Evolutionary conservation across 2,888 invertebrate species (phyloP).

Genomic region (Helleia helle): DNA sequence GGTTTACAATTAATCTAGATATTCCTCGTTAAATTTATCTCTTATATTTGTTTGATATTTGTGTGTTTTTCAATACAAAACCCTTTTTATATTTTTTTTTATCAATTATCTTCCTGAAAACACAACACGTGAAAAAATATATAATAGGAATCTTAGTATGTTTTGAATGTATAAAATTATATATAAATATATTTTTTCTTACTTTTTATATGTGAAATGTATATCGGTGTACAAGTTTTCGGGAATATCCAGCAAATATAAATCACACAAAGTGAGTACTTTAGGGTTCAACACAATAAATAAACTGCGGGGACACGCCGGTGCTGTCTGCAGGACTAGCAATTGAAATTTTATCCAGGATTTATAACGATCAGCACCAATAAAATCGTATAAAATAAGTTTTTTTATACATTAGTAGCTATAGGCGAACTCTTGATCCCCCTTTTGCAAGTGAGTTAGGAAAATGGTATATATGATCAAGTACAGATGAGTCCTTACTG

Average conservation of each 20-base stretch:
- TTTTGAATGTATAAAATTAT: too few relatives aligned
- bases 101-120: too few relatives aligned
- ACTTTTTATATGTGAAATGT: slow-evolving; percentile 3
- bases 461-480: too few relatives aligned
- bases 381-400: too few relatives aligned
- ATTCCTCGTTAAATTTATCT: not conserved
- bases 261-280: slow-evolving; percentile 35
- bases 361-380: slow-evolving; percentile 57
- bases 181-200: slow-evolving; percentile 11
- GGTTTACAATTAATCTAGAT: slow-evolving; percentile 17
- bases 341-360: slow-evolving; percentile 70
- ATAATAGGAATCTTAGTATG: too few relatives aligned
- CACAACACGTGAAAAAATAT: too few relatives aligned
- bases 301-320: slow-evolving; percentile 54
- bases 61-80: not conserved
- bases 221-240: slow-evolving; percentile 2
- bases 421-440: too few relatives aligned
- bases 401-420: too few relatives aligned
- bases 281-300: slow-evolving; percentile 59
- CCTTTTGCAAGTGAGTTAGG: too few relatives aligned
- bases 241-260: slow-evolving; percentile 13
- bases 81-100: too few relatives aligned
- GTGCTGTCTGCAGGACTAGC: slow-evolving; percentile 60
- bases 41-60: too few relatives aligned
- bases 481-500: too few relatives aligned